A percentile compares a stretch with the other conserved stretches of the same genome.
Evolutionary conservation across 1,140 invertebrate genomes (phyloP).

Genomic region (Halotydeus destructor): DNA sequence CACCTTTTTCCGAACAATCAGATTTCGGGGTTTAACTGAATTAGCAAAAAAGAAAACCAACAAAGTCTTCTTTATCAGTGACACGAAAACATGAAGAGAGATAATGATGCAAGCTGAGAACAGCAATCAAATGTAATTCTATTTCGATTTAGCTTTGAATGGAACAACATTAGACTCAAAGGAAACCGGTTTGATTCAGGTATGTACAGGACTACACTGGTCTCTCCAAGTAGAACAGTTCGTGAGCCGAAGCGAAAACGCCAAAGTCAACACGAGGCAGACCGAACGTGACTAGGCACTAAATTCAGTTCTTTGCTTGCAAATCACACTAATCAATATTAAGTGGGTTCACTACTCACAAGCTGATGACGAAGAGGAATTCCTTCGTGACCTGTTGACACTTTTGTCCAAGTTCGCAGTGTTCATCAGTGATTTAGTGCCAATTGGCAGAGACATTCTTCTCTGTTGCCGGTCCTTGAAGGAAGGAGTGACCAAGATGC

Average conservation of each 20-base stretch:
- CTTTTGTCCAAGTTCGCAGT: slow-evolving; percentile 16
- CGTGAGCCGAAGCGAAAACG: no score
- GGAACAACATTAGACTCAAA: no score
- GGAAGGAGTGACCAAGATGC: background rate
- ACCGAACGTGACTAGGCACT: background rate
- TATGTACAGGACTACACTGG: no score
- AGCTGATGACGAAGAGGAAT: slow-evolving; percentile 23
- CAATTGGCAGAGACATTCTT: slow-evolving; percentile 25
- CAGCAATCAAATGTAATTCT: no score
- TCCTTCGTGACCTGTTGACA: slow-evolving; percentile 18
- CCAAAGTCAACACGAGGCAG: background rate
- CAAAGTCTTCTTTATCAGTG: no score
- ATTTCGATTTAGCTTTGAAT: no score
- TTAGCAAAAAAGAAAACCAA: no score
- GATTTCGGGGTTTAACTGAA: background rate
- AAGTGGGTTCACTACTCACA: slow-evolving; percentile 20
- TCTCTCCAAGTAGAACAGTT: background rate
- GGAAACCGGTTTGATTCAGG: no score
- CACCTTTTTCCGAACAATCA: background rate
- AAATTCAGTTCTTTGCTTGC: background rate
- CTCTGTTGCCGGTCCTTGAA: slow-evolving; percentile 26
- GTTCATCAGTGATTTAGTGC: slow-evolving; percentile 20
- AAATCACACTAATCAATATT: background rate
- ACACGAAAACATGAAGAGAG: no score
- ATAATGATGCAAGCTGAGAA: no score